Conservation (phyloP, 2,113 vertebrate genomes). For the Penelope pileata region DNA sequence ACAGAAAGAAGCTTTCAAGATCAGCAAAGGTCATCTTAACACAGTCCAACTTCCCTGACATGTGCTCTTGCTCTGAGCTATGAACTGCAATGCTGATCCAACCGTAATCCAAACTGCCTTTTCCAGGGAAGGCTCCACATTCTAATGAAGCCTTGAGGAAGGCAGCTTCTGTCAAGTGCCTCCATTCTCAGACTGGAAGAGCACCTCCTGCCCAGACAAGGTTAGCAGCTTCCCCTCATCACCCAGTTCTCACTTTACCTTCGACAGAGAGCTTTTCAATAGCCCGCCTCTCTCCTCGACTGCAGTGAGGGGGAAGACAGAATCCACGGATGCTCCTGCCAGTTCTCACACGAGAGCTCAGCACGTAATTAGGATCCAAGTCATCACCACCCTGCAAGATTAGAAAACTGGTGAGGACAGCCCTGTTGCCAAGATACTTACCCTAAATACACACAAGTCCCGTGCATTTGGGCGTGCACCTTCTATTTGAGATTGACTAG, state of each 20-base stretch:
- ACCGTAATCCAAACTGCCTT: background rate
- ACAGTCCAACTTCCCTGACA: background rate
- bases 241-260: constrained; percentile 74
- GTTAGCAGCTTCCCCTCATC: background rate
- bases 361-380: constrained; percentile 92
- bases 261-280: constrained; percentile 91
- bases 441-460: background rate
- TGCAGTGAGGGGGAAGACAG: constrained; percentile 95
- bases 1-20: background rate
- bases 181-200: background rate
- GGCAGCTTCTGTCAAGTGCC: background rate
- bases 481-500: background rate
- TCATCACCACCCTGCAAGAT: constrained; percentile 90
- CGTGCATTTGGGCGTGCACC: background rate
- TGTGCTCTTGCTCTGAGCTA: background rate
- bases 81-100: constrained; percentile 11
- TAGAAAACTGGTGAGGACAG: background rate
- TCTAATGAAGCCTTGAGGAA: background rate
- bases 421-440: background rate
- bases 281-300: constrained; percentile 91
- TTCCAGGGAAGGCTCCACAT: background rate
- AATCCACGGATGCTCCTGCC: constrained; percentile 94
- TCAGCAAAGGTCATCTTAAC: background rate
- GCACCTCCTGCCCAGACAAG: background rate
- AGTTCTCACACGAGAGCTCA: constrained; percentile 95